These are phyloP conservation scores for Chesias legatella DNA, from an alignment of 2,888 invertebrate species.

Conservation along the genomic window DNA sequence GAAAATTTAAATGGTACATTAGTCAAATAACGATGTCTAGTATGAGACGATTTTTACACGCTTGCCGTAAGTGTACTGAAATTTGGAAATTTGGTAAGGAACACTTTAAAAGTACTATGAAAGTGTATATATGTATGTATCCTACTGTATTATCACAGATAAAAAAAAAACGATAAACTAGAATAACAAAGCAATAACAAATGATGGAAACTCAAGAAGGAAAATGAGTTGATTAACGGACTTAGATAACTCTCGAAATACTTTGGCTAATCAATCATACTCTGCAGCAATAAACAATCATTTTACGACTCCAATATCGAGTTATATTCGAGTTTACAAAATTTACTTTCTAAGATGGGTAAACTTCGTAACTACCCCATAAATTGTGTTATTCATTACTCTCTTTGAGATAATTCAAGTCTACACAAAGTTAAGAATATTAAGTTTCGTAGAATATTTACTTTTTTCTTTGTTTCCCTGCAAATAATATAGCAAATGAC, in stretches of 20 bases:
- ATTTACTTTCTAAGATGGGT: conserved; percentile 29
- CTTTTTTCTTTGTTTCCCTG: neutral
- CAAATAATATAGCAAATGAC: neutral
- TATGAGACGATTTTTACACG: neutral
- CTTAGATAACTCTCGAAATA: conserved; percentile 16
- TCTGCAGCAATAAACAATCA: conserved; percentile 33
- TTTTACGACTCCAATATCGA: conserved; percentile 29
- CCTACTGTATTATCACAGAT: too few species aligned
- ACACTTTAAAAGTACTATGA: neutral
- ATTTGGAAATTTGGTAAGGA: neutral
- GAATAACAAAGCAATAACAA: neutral
- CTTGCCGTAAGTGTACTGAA: too few species aligned
- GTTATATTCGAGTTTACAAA: conserved; percentile 27
- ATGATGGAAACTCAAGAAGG: conserved; percentile 1
- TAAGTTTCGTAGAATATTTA: neutral
- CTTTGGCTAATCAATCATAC: conserved; percentile 34
- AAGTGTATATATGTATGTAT: neutral
- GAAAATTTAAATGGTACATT: conserved; percentile 6
- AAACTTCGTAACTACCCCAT: conserved; percentile 33
- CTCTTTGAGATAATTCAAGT: conserved; percentile 17
- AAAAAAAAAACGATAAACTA: too few species aligned
- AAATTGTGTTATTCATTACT: conserved; percentile 30
- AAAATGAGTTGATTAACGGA: conserved; percentile 12
- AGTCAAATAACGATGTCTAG: neutral
- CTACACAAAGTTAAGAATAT: conserved; percentile 26